Evolutionary conservation across 2,113 vertebrate genomes (phyloP).

Genomic region (Puffinus mauretanicus): DNA sequence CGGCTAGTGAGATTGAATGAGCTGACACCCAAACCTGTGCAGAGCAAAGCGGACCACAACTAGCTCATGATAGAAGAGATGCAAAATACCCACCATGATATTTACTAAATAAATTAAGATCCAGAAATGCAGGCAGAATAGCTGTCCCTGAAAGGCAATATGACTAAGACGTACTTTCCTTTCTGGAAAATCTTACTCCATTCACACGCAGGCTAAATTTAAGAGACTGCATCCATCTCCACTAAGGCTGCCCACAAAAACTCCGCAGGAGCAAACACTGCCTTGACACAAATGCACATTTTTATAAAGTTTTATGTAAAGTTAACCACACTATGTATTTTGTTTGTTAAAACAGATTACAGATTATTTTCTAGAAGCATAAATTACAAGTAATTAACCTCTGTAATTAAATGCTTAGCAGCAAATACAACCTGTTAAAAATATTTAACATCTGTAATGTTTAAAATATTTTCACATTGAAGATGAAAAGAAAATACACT

Average conservation of each 20-base stretch:
- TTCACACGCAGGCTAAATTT: neutral
- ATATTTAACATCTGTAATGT: neutral
- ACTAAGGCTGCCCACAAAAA: neutral
- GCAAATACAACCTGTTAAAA: neutral
- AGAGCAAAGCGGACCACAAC: neutral
- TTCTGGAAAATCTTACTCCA: neutral
- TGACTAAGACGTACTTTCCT: neutral
- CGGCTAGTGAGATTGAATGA: neutral
- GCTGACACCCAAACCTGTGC: neutral
- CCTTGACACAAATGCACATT: neutral
- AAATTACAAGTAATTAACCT: neutral
- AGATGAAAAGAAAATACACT: neutral
- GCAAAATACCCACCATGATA: neutral
- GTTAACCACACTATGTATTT: neutral
- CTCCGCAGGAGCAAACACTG: neutral
- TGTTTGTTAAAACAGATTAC: neutral
- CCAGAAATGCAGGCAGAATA: neutral
- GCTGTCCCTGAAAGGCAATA: neutral
- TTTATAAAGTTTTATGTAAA: neutral
- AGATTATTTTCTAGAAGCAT: neutral
- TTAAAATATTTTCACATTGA: neutral
- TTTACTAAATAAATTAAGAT: slow-evolving; percentile 5
- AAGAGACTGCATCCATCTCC: neutral
- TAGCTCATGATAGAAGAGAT: neutral
- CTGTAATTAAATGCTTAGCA: neutral